Conservation (phyloP, 2,888 invertebrate genomes). For the Synanthedon tipuliformis region DNA sequence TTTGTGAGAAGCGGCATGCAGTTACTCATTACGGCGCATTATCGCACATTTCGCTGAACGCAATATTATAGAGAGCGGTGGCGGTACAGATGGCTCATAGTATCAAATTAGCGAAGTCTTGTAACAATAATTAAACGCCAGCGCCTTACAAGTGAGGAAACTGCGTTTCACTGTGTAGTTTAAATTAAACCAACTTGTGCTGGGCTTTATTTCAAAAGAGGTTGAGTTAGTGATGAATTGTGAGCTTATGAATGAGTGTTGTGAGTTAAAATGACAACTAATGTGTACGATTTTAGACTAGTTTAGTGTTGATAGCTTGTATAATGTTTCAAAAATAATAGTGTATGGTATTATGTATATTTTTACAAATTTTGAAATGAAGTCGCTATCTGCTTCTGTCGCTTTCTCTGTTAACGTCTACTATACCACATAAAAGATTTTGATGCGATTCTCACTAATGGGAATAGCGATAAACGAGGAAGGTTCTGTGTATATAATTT, state of each 20-base stretch:
- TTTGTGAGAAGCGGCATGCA: background rate
- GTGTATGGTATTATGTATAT: too few species aligned
- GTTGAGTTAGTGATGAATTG: background rate
- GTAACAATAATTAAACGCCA: constrained; percentile 51
- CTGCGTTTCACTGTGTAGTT: constrained; percentile 41
- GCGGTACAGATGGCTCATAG: constrained; percentile 31
- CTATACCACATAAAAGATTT: too few species aligned
- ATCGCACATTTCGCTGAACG: constrained; percentile 24
- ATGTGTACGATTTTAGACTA: too few species aligned
- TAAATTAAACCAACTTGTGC: constrained; percentile 46
- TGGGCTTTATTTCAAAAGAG: background rate
- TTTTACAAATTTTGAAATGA: too few species aligned
- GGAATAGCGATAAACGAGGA: too few species aligned
- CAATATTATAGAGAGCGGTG: constrained; percentile 17
- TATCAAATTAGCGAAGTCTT: constrained; percentile 53
- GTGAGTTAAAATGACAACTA: too few species aligned
- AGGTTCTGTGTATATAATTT: too few species aligned
- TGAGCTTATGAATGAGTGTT: background rate
- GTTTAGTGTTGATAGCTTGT: too few species aligned
- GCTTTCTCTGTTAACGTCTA: too few species aligned
- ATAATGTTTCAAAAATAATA: too few species aligned
- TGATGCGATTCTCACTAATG: too few species aligned
- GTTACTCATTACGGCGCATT: constrained; percentile 7
- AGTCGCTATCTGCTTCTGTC: too few species aligned
- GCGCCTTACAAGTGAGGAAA: constrained; percentile 24